Evolutionary conservation across 2,113 vertebrate genomes (phyloP).

Genomic region (Macquaria australasica): DNA sequence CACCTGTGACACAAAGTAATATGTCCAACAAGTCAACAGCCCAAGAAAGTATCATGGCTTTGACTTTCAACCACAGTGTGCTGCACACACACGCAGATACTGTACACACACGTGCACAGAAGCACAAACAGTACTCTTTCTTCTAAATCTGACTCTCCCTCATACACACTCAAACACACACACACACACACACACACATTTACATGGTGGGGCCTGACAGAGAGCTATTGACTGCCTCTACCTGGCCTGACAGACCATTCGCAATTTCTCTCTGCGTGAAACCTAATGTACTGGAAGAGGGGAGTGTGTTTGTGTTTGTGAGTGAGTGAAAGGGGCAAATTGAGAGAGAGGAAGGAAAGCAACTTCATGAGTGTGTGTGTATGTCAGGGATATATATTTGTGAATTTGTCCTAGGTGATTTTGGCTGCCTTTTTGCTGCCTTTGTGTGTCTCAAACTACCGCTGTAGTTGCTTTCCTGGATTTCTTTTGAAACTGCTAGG

Average conservation of each 20-base stretch:
- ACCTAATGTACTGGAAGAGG: conserved; percentile 68
- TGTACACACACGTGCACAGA: conserved; percentile 11
- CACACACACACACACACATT: conserved; percentile 28
- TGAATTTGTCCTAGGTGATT: conserved; percentile 28
- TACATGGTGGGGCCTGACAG: conserved; percentile 58
- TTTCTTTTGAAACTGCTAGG: neutral
- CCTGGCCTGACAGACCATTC: conserved; percentile 66
- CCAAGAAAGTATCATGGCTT: conserved; percentile 13
- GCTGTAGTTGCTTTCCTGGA: neutral
- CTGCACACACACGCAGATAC: neutral
- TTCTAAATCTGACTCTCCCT: conserved; percentile 23
- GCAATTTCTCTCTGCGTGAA: conserved; percentile 68
- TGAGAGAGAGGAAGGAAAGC: conserved; percentile 23
- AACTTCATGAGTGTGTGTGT: conserved; percentile 22
- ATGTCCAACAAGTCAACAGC: conserved; percentile 43
- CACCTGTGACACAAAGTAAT: conserved; percentile 53
- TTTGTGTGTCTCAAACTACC: neutral
- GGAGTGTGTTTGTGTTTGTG: conserved; percentile 57
- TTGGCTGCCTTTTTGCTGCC: conserved; percentile 8
- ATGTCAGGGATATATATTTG: conserved; percentile 34
- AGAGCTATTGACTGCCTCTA: conserved; percentile 65
- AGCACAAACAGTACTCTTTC: conserved; percentile 37
- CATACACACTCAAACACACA: conserved; percentile 4
- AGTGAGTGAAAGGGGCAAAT: conserved; percentile 30
- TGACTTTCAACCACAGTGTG: conserved; percentile 39